These are phyloP conservation scores for Platyrinchus mystaceus DNA, from an alignment of 2,797 vertebrate species.

Conservation along the genomic window DNA sequence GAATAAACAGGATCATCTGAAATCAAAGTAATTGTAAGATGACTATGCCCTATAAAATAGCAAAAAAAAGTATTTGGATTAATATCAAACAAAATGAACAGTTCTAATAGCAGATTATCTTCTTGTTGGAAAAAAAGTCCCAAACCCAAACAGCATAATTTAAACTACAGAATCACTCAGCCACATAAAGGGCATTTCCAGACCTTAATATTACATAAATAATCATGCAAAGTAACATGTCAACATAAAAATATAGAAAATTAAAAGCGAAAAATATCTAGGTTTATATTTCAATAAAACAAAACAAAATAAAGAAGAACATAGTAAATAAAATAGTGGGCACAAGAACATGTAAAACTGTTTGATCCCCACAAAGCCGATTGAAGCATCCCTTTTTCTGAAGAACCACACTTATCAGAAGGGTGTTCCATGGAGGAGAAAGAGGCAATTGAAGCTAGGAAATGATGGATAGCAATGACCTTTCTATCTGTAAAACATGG, in stretches of 20 bases:
- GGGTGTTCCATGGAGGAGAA: slow-evolving; percentile 21
- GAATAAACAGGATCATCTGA: not conserved
- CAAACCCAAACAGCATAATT: not conserved
- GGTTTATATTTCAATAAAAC: not conserved
- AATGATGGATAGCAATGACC: slow-evolving; percentile 67
- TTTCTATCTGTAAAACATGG: slow-evolving; percentile 59
- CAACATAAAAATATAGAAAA: not conserved
- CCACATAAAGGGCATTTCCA: not conserved
- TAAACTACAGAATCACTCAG: not conserved
- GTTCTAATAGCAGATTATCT: not conserved
- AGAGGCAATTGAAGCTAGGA: slow-evolving; percentile 44
- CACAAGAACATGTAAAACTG: not conserved
- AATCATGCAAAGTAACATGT: not conserved
- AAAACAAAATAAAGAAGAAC: not conserved
- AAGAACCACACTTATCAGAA: slow-evolving; percentile 14
- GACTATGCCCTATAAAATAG: not conserved
- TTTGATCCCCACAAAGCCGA: not conserved
- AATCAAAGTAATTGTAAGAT: not conserved
- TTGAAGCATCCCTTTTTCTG: not conserved
- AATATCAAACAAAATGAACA: not conserved
- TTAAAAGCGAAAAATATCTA: not conserved
- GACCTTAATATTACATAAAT: not conserved
- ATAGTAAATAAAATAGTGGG: not conserved
- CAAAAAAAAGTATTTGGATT: not conserved
- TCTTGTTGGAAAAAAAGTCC: not conserved